Conservation (phyloP, 2,113 vertebrate species). For the Cyprinus carpio region DNA sequence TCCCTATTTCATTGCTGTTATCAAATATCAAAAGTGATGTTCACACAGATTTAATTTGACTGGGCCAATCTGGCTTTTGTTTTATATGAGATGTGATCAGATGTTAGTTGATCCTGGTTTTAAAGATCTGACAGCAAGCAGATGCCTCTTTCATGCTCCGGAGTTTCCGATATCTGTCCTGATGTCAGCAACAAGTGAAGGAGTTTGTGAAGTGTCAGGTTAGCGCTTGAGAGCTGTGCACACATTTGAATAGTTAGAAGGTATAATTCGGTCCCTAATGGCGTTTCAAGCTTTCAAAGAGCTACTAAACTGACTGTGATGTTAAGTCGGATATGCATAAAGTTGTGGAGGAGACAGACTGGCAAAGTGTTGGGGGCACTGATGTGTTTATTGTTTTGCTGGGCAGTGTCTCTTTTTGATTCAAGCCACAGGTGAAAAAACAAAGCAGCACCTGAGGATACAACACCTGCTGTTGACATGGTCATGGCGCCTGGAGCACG, state of each 20-base stretch:
- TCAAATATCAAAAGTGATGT: slow-evolving; percentile 31
- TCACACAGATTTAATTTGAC: slow-evolving; percentile 12
- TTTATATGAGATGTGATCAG: slow-evolving; percentile 41
- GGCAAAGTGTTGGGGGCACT: background rate
- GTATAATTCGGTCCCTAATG: background rate
- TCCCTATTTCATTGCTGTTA: background rate
- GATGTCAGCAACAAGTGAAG: slow-evolving; percentile 27
- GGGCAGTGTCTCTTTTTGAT: slow-evolving; percentile 4
- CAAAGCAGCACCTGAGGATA: slow-evolving; percentile 44
- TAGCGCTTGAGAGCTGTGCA: background rate
- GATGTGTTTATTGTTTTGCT: slow-evolving; percentile 34
- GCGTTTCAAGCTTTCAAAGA: background rate
- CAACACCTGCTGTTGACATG: slow-evolving; percentile 51
- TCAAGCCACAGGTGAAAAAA: slow-evolving; percentile 51
- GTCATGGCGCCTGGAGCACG: slow-evolving; percentile 32
- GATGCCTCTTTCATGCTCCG: slow-evolving; percentile 43
- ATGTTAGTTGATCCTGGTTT: background rate
- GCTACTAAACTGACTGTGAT: background rate
- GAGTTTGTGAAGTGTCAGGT: slow-evolving; percentile 42
- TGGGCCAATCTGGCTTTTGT: slow-evolving; percentile 16
- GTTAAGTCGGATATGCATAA: background rate
- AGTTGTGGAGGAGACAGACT: background rate
- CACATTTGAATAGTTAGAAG: slow-evolving; percentile 12
- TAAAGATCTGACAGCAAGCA: slow-evolving; percentile 33
- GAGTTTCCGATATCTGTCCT: background rate